Percentiles rank a stretch among this genome's conserved stretches.
phyloP scores from a whole-genome alignment of 2,888 invertebrate species.

The Nymphalis urticae region DNA sequence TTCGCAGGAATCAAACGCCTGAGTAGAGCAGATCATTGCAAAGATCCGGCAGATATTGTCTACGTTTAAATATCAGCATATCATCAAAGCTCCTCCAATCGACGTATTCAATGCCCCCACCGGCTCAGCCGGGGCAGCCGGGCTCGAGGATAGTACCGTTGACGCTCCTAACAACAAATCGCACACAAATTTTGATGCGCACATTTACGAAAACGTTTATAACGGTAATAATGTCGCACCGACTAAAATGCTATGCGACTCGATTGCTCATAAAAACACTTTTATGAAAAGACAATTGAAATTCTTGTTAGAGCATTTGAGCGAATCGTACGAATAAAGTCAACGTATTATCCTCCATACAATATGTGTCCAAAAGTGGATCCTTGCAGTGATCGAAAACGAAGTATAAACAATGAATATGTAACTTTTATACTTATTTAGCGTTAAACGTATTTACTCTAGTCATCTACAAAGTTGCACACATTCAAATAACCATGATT shows the following conservation, averaged over 20 bases:
- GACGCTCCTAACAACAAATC: conserved; percentile 67
- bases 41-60: conserved; percentile 90
- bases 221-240: conserved; percentile 73
- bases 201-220: conserved; percentile 63
- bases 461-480: conserved; percentile 80
- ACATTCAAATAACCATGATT: conserved; percentile 52
- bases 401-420: conserved; percentile 61
- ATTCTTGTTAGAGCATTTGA: conserved; percentile 84
- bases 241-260: conserved; percentile 72
- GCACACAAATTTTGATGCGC: conserved; percentile 47
- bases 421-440: conserved; percentile 73
- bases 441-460: conserved; percentile 77
- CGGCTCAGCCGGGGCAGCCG: conserved; percentile 62
- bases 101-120: conserved; percentile 73
- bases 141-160: conserved; percentile 67
- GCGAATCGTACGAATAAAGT: conserved; percentile 84
- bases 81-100: conserved; percentile 74
- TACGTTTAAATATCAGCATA: conserved; percentile 87
- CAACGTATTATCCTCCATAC: conserved; percentile 75
- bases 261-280: conserved; percentile 75
- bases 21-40: conserved; percentile 93
- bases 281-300: conserved; percentile 80
- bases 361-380: conserved; percentile 75
- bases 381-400: conserved; percentile 82
- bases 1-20: conserved; percentile 92